A percentile compares a stretch with the other conserved stretches of the same genome.
Evolutionary conservation across 2,797 vertebrate genomes (phyloP).

Genomic region (Cirrhinus mrigala): DNA sequence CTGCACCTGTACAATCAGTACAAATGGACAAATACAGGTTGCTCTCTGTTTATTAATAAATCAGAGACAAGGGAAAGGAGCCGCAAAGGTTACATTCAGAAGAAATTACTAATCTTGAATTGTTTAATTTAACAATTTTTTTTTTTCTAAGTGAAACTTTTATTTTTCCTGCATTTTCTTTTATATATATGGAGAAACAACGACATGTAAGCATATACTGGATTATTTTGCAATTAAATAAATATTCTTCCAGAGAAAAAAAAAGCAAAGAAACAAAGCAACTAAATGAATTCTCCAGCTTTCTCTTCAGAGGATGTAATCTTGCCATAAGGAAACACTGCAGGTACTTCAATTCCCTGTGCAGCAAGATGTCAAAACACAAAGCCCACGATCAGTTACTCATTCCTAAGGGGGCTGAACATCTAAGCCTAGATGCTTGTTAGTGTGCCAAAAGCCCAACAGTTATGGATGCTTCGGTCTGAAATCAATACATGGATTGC

Average conservation of each 20-base stretch:
- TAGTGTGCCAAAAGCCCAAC: constrained; percentile 39
- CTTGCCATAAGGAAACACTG: constrained; percentile 24
- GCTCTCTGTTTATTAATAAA: neutral
- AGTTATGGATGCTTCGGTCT: constrained; percentile 17
- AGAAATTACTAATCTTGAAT: neutral
- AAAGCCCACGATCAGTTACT: neutral
- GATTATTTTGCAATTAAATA: neutral
- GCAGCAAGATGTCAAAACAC: neutral
- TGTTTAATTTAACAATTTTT: neutral
- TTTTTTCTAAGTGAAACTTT: neutral
- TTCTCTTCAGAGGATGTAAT: neutral
- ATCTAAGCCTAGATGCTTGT: constrained; percentile 26
- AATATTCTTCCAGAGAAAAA: neutral
- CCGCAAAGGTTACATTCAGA: no score
- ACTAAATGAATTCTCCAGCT: neutral
- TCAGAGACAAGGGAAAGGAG: no score
- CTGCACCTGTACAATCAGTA: neutral
- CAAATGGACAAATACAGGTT: constrained; percentile 2
- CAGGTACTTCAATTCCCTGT: neutral
- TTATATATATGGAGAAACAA: neutral
- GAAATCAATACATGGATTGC: constrained; percentile 47
- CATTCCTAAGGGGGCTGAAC: constrained; percentile 2
- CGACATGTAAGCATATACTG: neutral
- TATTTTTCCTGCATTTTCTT: neutral
- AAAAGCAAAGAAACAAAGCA: neutral